A percentile compares a stretch with the other conserved stretches of the same genome.
These are phyloP conservation scores for Tenthredo notha DNA, from an alignment of 2,888 invertebrate genomes.

Conservation along the genomic window DNA sequence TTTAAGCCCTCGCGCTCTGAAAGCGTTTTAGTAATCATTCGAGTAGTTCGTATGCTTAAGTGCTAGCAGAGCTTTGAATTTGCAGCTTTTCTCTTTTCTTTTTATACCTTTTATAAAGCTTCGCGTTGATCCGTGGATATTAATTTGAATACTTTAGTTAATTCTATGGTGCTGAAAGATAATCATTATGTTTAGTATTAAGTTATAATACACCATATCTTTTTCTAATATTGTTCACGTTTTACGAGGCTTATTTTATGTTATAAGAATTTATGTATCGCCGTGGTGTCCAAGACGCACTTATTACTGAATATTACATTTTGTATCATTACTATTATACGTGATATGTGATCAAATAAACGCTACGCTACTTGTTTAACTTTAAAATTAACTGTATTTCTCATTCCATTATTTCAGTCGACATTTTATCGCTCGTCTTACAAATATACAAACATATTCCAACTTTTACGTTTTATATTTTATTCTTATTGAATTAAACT, in stretches of 20 bases:
- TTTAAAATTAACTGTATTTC: neutral
- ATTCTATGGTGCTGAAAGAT: conserved; percentile 39
- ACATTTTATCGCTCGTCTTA: neutral
- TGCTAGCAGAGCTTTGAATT: neutral
- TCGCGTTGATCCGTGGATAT: neutral
- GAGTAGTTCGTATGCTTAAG: neutral
- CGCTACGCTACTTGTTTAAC: conserved; percentile 24
- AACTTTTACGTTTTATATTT: neutral
- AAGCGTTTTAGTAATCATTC: neutral
- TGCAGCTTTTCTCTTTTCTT: neutral
- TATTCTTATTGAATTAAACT: neutral
- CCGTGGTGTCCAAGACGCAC: neutral
- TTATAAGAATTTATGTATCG: conserved; percentile 8
- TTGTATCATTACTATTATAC: neutral
- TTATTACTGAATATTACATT: neutral
- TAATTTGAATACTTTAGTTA: neutral
- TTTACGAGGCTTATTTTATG: conserved; percentile 43
- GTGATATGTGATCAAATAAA: conserved; percentile 28
- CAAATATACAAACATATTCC: neutral
- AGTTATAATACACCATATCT: neutral
- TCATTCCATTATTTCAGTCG: neutral
- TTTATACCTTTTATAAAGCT: neutral
- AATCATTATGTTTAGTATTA: conserved; percentile 2
- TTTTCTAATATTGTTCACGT: neutral
- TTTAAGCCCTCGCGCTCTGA: neutral